Evolutionary conservation across 2,113 vertebrate species (phyloP).

Genomic region (Ptilorrhoa leucosticta): DNA sequence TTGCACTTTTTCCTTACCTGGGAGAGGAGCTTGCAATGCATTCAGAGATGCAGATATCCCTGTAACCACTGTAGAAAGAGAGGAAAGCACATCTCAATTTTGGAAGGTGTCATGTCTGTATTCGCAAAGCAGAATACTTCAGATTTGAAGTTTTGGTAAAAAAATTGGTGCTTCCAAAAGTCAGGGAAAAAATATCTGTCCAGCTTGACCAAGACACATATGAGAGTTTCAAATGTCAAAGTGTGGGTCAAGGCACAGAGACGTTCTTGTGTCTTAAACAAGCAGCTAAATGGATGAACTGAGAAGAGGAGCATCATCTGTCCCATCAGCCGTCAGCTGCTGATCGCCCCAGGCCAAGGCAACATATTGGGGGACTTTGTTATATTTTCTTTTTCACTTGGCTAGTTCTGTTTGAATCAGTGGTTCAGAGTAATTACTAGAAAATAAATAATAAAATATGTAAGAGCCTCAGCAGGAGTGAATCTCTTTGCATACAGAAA

Average conservation of each 20-base stretch:
- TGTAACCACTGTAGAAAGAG: neutral
- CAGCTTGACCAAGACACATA: neutral
- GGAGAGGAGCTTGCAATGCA: neutral
- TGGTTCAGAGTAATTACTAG: constrained; percentile 60
- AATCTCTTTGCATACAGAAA: neutral
- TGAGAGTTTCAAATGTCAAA: neutral
- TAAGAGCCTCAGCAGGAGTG: neutral
- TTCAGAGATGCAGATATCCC: neutral
- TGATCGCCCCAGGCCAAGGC: constrained; percentile 35
- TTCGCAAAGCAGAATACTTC: neutral
- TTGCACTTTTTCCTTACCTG: neutral
- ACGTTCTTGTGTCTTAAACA: constrained; percentile 50
- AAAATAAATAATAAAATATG: constrained; percentile 61
- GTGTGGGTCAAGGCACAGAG: constrained; percentile 23
- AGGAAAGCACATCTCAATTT: neutral
- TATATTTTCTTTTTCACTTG: constrained; percentile 65
- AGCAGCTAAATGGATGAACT: constrained; percentile 59
- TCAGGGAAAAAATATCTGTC: neutral
- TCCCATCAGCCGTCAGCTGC: constrained; percentile 58
- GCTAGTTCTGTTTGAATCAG: constrained; percentile 60
- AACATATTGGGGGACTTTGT: constrained; percentile 62
- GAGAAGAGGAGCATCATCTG: constrained; percentile 60
- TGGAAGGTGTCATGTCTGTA: neutral
- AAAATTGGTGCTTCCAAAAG: neutral
- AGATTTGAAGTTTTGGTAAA: neutral